Base-by-base conservation (phyloP, 2,797 vertebrate species). In the Myotis daubentonii region DNA sequence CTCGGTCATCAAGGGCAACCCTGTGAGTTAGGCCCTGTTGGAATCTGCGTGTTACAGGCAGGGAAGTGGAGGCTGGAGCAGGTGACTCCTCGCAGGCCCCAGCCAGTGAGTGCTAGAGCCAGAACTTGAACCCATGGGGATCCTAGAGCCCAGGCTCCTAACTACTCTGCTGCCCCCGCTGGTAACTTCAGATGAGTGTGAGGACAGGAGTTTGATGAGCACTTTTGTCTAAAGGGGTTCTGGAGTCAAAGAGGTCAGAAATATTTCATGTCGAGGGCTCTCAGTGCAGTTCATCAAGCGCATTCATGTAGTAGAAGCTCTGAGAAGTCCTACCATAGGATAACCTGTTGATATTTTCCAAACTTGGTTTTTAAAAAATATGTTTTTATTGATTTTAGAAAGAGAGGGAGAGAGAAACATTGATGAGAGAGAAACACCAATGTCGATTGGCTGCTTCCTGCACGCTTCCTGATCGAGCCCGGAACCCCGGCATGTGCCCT, bases 131-230 rank as follows among this genome's bases (percentile, higher is more conserved):
- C 6, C 25, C 16, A 83, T 4, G 84, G 68, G 81, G 65, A 33
- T 33, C 97, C 84, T 78, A 76, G 89, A 87, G 33, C 16, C 20
- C 55, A 55, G 22, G n/a, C 8, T 92, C 51, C 60, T 74, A 41
- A 41, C 20, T 44, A 23, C 19, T 55, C 4, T 55, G 23, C 25
- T 6, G 3, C 38, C 17, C 25, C 16, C 8, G 30, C 38, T 89
- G 60, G 13, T n/a, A 65, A 93, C 53, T 66, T 93, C 22, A 55
- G 30, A 16, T 36, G 66, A 86, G 81, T 60, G 9, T 4, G 10
- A 76, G 33, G 22, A 12, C 28, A 47, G 47, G 36, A 6, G 8
- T 25, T 80, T 62, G 41, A 25, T 17, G 25, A 91, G n/a, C 51
- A 17, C 28, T 89, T 91, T 89, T 53, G 30, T 93, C 30, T 25